Evolutionary conservation across 2,797 vertebrate genomes (phyloP).

Genomic region (Ficedula albicollis): DNA sequence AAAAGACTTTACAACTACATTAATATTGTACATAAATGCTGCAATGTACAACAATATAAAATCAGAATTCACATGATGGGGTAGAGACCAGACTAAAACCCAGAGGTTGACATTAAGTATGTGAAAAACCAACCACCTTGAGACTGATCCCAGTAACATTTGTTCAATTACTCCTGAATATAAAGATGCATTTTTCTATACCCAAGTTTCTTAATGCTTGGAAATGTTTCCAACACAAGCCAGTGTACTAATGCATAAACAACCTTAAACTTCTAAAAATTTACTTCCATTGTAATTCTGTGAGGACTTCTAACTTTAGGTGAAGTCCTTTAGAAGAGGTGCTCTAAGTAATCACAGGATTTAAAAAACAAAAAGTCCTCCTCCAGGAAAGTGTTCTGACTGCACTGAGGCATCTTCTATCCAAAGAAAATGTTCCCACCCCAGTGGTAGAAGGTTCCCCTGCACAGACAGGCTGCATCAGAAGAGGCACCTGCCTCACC

Average conservation of each 20-base stretch:
- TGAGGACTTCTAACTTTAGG: background rate
- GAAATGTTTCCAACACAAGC: background rate
- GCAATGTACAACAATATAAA: background rate
- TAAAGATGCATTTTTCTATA: background rate
- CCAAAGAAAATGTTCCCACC: accelerated
- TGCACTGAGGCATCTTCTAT: background rate
- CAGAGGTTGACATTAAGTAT: background rate
- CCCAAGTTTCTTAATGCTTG: background rate
- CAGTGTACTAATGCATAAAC: background rate
- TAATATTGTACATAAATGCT: background rate
- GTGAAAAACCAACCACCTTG: background rate
- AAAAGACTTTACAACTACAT: background rate
- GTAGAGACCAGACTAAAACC: accelerated
- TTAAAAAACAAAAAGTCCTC: background rate
- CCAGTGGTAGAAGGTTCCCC: accelerated
- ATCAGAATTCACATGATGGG: background rate
- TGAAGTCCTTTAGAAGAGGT: too few relatives aligned
- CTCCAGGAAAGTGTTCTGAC: background rate
- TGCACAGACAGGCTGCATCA: background rate
- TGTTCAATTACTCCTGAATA: background rate
- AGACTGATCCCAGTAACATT: background rate
- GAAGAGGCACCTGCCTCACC: background rate
- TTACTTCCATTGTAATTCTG: background rate
- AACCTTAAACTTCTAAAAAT: background rate
- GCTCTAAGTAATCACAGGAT: background rate